Base-by-base conservation (phyloP, 2,888 invertebrate species). In the Stenoptilia bipunctidactyla region DNA sequence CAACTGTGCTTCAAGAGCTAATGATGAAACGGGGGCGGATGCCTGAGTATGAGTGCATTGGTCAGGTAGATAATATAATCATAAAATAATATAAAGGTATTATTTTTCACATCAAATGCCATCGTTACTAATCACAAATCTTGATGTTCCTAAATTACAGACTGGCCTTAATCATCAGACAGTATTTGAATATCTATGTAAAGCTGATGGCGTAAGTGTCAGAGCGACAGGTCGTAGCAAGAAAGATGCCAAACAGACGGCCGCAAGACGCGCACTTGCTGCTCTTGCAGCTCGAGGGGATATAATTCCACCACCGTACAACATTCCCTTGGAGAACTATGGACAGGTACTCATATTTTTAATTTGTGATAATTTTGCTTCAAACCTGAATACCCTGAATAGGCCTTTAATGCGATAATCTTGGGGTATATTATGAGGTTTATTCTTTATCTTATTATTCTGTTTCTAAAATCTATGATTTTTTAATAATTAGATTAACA, bases 1-100 rank as follows among this genome's bases (percentile, higher is more conserved):
- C 88, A 4, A 88, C 90, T 34, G 84, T 89, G 2, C 68, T 90
- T 12, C 90, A 90, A 58, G 90, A 90, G 61, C 76, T 89, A 67
- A 86, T 89, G 68, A 72, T 86, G 3, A 87, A 88, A 50, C 62
- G 71, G 14, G 70, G 74, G 0, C 53, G 59, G 13, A 53, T 68
- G 1, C 88, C 89, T 0, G 86, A 87, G 41, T 91, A 88, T 53
- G 75, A 79, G 37, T 74, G 67, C 44, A 50, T 72, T 25, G 42
- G 69, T 8, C 76, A 79, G 70, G 80, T 77, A 46, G n/a, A n/a
- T n/a, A n/a, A n/a, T n/a, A n/a, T n/a, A n/a, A n/a, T n/a, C n/a
- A n/a, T n/a, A n/a, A n/a, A n/a, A n/a, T n/a, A n/a, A n/a, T n/a
- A n/a, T n/a, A n/a, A n/a, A n/a, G n/a, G n/a, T n/a, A n/a, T n/a